Conservation (phyloP, 2,888 invertebrate species). For the Venusia cambrica region DNA sequence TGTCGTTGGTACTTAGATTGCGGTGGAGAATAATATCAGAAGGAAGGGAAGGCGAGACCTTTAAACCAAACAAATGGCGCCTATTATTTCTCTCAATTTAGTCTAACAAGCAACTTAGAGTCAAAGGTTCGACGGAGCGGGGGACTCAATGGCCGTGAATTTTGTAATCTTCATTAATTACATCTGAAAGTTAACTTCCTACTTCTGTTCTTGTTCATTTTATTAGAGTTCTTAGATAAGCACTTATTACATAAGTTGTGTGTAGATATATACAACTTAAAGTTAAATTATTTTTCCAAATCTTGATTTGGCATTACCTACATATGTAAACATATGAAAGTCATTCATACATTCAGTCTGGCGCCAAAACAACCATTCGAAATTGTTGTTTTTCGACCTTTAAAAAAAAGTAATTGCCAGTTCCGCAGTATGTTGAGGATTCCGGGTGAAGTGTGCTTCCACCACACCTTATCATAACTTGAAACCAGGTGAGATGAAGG, state of each 20-base stretch:
- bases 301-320: too few relatives aligned
- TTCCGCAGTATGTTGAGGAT: too few relatives aligned
- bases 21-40: slow-evolving; percentile 53
- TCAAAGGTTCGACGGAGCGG: slow-evolving; percentile 75
- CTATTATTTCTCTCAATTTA: slow-evolving; percentile 81
- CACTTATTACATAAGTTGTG: slow-evolving; percentile 6
- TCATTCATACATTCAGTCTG: too few relatives aligned
- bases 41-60: slow-evolving; percentile 54
- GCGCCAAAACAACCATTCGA: too few relatives aligned
- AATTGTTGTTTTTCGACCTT: too few relatives aligned
- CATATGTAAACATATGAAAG: too few relatives aligned
- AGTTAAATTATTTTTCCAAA: too few relatives aligned
- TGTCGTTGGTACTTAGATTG: slow-evolving; percentile 45
- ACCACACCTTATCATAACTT: too few relatives aligned
- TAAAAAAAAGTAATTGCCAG: too few relatives aligned
- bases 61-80: slow-evolving; percentile 76
- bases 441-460: too few relatives aligned
- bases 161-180: slow-evolving; percentile 80
- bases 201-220: slow-evolving; percentile 59
- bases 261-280: neutral
- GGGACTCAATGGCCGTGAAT: slow-evolving; percentile 78
- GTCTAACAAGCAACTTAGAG: slow-evolving; percentile 75
- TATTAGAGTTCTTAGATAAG: slow-evolving; percentile 33
- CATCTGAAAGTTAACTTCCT: slow-evolving; percentile 65
- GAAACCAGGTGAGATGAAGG: too few relatives aligned